Evolutionary conservation across 2,888 invertebrate species (phyloP).

Genomic region (Stratiomys singularior): DNA sequence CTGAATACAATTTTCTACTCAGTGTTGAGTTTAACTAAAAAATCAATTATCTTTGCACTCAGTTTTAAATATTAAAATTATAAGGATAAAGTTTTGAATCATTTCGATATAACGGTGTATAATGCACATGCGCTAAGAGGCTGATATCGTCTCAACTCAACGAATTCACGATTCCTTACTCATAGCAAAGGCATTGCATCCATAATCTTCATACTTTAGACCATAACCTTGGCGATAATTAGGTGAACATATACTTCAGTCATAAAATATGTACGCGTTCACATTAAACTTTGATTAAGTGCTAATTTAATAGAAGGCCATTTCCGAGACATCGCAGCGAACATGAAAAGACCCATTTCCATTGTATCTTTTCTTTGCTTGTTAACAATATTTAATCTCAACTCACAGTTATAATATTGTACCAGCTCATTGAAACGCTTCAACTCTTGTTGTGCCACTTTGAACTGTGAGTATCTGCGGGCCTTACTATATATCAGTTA

Average conservation of each 20-base stretch:
- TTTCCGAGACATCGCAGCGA: background rate
- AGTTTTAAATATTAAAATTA: too few relatives aligned
- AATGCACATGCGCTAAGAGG: too few relatives aligned
- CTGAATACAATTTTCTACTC: too few relatives aligned
- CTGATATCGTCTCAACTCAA: too few relatives aligned
- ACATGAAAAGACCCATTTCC: background rate
- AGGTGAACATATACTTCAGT: background rate
- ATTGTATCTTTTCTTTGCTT: background rate
- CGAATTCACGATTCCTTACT: too few relatives aligned
- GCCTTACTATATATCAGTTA: background rate
- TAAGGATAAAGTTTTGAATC: too few relatives aligned
- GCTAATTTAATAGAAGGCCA: background rate
- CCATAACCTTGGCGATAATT: background rate
- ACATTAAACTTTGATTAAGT: background rate
- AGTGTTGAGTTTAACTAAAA: too few relatives aligned
- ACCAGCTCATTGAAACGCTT: background rate
- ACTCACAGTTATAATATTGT: background rate
- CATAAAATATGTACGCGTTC: background rate
- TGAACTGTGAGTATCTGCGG: background rate
- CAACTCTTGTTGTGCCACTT: background rate
- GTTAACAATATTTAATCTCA: background rate
- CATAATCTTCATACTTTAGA: background rate
- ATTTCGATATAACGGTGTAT: too few relatives aligned
- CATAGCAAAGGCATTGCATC: too few relatives aligned
- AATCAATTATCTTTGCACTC: too few relatives aligned